These are phyloP conservation scores for Scomber scombrus DNA, from an alignment of 2,113 vertebrate genomes.

Conservation along the genomic window DNA sequence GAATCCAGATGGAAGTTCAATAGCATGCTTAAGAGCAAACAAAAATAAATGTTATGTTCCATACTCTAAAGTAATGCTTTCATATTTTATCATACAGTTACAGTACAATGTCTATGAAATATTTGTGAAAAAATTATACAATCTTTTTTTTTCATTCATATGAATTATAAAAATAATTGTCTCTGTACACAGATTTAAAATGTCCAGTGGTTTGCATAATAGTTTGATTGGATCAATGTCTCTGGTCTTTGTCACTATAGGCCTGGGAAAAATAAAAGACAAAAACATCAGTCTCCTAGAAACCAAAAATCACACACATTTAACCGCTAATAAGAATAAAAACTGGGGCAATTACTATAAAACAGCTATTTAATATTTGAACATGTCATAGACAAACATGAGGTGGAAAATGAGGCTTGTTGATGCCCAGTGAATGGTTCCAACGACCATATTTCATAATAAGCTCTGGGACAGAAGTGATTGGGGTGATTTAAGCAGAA, in stretches of 20 bases:
- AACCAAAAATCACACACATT: conserved; percentile 76
- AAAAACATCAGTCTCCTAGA: conserved; percentile 82
- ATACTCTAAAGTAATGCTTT: conserved; percentile 76
- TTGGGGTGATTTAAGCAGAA: conserved; percentile 41
- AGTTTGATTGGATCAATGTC: conserved; percentile 77
- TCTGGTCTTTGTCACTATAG: conserved; percentile 79
- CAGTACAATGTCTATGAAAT: conserved; percentile 81
- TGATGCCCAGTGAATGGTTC: conserved; percentile 54
- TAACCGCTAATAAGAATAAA: conserved; percentile 80
- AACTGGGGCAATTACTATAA: conserved; percentile 74
- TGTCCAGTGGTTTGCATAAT: conserved; percentile 87
- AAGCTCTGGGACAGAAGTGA: conserved; percentile 61
- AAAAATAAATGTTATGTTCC: conserved; percentile 74
- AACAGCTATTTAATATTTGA: conserved; percentile 79
- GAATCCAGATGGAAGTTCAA: conserved; percentile 58
- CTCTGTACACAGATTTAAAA: conserved; percentile 81
- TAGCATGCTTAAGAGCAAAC: conserved; percentile 82
- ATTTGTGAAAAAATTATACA: conserved; percentile 85
- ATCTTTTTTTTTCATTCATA: conserved; percentile 73
- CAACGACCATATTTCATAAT: conserved; percentile 70
- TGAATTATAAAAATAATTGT: conserved; percentile 85
- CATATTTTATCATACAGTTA: conserved; percentile 68
- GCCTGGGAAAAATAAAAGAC: conserved; percentile 79
- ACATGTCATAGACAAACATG: conserved; percentile 78
- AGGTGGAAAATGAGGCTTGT: conserved; percentile 79